Base-by-base conservation (phyloP, 1,140 invertebrate genomes). In the Aphaenogaster rudis region DNA sequence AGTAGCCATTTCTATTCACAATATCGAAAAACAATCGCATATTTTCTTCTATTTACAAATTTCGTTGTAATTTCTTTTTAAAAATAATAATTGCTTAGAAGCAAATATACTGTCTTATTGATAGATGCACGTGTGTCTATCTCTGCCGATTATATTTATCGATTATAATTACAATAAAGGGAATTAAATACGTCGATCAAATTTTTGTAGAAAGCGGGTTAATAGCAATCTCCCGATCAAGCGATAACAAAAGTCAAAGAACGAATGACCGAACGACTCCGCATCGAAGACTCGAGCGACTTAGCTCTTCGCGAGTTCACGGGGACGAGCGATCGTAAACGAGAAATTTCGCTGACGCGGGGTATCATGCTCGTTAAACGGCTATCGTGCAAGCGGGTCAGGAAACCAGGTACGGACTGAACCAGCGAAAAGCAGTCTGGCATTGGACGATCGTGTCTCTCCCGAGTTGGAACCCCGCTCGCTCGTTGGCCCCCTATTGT, bases 401-500 rank as follows among this genome's bases (percentile, higher is more conserved):
- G 88, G 88, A 91, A 85, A 90, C 88, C 92, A 94, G 93, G 93
- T 84, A 93, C 93, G 89, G 77, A 91, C 87, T 79, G 91, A 80
- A 92, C 90, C 59, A 36, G 11, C 48, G 42, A 21, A 74, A 84
- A 74, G n/a, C 78, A n/a, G 50, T 54, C 57, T 69, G 63, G 77
- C 61, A 93, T 92, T 92, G 91, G 88, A 80, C 52, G 87, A 85
- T 92, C 88, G 90, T 94, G 92, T 94, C 93, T 94, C 93, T 92
- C 90, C 91, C 78, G 42, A 74, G 50, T 89, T 87, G 86, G 85
- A 52, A 7, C 84, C 42, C 88, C 86, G 69, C 79, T 72, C 54
- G 77, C 86, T 80, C 79, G 76, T 88, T 91, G 82, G 87, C 87
- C 21, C 63, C 76, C 92, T 94, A 93, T 94, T 95, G 95, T 95